Percentiles rank a stretch among this genome's conserved stretches.
Conservation (phyloP, 2,113 vertebrate species). For the Semicossyphus pulcher region DNA sequence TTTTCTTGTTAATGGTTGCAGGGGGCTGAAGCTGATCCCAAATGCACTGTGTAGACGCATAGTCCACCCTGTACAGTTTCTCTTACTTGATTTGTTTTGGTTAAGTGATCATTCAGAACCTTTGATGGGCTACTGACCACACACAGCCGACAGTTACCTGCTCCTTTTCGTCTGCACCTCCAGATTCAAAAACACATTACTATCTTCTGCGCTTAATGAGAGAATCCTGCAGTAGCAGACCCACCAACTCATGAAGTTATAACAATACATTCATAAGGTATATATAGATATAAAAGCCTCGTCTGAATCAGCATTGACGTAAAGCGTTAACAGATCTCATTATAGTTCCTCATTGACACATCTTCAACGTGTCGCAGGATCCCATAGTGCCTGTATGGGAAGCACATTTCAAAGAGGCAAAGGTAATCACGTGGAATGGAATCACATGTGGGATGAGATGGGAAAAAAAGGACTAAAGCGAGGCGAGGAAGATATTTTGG, state of each 20-base stretch:
- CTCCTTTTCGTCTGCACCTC: neutral
- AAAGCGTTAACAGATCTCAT: neutral
- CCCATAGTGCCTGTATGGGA: neutral
- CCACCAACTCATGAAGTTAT: no score
- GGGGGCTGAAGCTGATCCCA: no score
- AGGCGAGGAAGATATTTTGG: conserved; percentile 41
- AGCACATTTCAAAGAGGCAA: conserved; percentile 5
- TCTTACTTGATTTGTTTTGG: no score
- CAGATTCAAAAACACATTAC: neutral
- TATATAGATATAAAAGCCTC: no score
- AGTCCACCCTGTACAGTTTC: no score
- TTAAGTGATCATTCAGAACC: neutral
- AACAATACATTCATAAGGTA: no score
- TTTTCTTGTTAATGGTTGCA: no score
- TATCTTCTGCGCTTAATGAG: no score
- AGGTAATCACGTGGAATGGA: conserved; percentile 14
- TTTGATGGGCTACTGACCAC: conserved; percentile 3
- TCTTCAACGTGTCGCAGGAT: neutral
- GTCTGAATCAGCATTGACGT: neutral
- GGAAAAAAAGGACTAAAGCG: neutral
- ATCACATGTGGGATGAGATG: conserved; percentile 16
- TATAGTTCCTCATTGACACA: neutral
- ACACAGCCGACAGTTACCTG: conserved; percentile 29
- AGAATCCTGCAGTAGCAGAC: no score
- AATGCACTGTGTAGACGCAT: no score